phyloP scores from a whole-genome alignment of 2,113 vertebrate genomes.

The Canis aureus region DNA sequence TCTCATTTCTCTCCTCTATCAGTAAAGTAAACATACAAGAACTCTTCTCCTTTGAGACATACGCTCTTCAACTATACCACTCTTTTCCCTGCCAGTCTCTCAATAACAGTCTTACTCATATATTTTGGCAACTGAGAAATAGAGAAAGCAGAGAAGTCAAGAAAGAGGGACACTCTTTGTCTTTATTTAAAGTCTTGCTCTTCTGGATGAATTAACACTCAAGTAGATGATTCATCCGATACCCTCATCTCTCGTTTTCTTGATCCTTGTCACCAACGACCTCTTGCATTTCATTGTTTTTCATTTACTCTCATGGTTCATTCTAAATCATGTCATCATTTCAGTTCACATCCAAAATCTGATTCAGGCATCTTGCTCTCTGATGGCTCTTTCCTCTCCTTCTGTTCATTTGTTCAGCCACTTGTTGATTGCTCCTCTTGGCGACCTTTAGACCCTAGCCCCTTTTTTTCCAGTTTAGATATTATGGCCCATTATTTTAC shows the following conservation, averaged over 20 bases:
- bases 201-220: neutral
- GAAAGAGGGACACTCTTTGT: neutral
- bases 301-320: neutral
- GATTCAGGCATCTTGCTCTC: neutral
- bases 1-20: neutral
- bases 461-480: neutral
- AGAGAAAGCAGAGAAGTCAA: neutral
- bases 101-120: neutral
- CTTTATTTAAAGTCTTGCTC: neutral
- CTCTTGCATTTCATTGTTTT: neutral
- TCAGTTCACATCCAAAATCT: neutral
- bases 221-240: neutral
- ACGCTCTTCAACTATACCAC: neutral
- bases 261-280: neutral
- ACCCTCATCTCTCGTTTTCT: neutral
- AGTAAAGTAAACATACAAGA: neutral
- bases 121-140: slow-evolving; percentile 44
- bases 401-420: neutral
- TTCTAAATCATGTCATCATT: neutral
- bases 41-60: neutral
- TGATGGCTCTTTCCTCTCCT: neutral
- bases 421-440: neutral
- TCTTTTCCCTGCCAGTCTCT: neutral
- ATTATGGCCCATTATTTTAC: neutral
- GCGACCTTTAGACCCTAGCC: neutral